Evolutionary conservation across 2,797 vertebrate genomes (phyloP).

Genomic region (Neosilurus mollespiculum): DNA sequence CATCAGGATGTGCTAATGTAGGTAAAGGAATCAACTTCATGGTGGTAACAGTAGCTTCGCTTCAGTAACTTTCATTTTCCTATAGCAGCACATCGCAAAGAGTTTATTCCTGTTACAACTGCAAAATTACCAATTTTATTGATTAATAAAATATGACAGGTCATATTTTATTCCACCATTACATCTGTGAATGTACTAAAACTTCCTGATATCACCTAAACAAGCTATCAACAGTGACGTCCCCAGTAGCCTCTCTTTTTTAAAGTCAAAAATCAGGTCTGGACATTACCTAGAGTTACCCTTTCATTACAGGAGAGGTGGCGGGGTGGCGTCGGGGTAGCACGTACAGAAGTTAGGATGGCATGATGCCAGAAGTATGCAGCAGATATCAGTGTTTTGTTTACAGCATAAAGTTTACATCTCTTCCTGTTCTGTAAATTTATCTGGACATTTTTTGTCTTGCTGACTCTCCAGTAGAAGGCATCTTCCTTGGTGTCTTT

Average conservation of each 20-base stretch:
- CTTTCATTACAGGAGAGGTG: too few relatives aligned
- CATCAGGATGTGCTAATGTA: neutral
- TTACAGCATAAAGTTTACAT: too few relatives aligned
- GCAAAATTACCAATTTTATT: neutral
- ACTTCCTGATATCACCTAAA: neutral
- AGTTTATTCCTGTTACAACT: neutral
- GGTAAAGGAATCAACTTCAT: neutral
- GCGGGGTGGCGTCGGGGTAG: too few relatives aligned
- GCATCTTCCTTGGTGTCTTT: too few relatives aligned
- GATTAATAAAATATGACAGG: neutral
- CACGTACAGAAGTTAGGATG: too few relatives aligned
- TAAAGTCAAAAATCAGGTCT: too few relatives aligned
- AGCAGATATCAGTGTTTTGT: too few relatives aligned
- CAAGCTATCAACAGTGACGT: neutral
- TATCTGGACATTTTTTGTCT: too few relatives aligned
- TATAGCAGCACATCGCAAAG: neutral
- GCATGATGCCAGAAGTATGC: too few relatives aligned
- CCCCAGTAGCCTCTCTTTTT: neutral
- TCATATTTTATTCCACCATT: neutral
- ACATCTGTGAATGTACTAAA: neutral
- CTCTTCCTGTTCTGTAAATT: too few relatives aligned
- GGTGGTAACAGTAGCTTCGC: neutral
- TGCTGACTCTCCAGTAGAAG: too few relatives aligned
- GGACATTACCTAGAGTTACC: too few relatives aligned
- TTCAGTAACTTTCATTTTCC: neutral